A percentile compares a stretch with the other conserved stretches of the same genome.
Evolutionary conservation across 2,113 vertebrate species (phyloP).

Genomic region (Castor canadensis): DNA sequence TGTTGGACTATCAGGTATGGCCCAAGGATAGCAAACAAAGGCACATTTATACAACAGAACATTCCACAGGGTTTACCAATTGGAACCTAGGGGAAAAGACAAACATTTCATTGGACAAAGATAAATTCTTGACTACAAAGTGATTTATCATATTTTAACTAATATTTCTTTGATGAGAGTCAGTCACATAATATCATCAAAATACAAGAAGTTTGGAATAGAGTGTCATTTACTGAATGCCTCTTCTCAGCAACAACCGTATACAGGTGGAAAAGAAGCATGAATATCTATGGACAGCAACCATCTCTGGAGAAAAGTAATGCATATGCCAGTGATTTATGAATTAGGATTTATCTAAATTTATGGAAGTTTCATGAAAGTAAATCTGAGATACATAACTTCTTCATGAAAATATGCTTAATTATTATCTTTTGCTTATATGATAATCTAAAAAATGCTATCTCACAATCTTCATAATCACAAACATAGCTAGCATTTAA

Average conservation of each 20-base stretch:
- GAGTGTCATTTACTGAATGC: accelerated
- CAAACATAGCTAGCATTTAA: neutral
- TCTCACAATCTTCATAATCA: neutral
- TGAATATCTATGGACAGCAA: neutral
- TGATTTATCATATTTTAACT: neutral
- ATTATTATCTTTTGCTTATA: neutral
- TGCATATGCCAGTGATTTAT: neutral
- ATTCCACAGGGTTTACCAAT: neutral
- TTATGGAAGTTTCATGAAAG: neutral
- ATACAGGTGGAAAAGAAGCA: neutral
- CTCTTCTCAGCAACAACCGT: neutral
- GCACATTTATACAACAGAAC: neutral
- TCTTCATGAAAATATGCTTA: neutral
- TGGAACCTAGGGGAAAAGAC: neutral
- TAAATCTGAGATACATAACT: neutral
- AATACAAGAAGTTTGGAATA: neutral
- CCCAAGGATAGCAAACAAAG: neutral
- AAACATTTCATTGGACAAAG: neutral
- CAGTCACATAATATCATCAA: neutral
- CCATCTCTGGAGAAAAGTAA: neutral
- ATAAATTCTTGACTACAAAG: neutral
- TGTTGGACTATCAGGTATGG: neutral
- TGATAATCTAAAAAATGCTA: neutral
- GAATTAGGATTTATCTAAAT: neutral
- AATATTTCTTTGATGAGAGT: neutral